Evolutionary conservation across 64 coral and sea anemone genomes (phyloP).

Genomic region (Montipora cactus): DNA sequence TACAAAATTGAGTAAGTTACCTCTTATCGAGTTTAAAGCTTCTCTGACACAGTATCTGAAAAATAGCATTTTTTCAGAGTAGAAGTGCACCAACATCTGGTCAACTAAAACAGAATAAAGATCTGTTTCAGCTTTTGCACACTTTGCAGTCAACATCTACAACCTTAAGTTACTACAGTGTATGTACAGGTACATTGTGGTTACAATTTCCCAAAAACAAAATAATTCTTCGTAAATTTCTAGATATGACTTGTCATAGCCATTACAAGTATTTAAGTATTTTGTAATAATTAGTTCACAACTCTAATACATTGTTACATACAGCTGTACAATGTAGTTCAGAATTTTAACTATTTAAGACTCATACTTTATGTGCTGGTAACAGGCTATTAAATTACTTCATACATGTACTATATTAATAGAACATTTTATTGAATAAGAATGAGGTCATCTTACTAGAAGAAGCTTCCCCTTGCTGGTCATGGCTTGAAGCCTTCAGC

Average conservation of each 20-base stretch:
- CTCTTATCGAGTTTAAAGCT: constrained; percentile 21
- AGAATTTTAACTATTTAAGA: too few relatives aligned
- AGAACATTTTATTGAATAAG: neutral
- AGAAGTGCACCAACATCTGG: constrained; percentile 62
- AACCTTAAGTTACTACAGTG: neutral
- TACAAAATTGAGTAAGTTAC: neutral
- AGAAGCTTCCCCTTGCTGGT: constrained; percentile 20
- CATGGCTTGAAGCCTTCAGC: constrained; percentile 44
- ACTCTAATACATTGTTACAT: too few relatives aligned
- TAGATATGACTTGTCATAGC: too few relatives aligned
- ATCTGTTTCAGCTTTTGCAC: neutral
- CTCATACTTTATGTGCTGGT: too few relatives aligned
- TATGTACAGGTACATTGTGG: neutral
- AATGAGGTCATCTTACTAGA: neutral
- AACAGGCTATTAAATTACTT: neutral
- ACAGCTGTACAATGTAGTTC: too few relatives aligned
- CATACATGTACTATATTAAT: neutral
- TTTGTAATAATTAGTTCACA: too few relatives aligned
- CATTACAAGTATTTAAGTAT: too few relatives aligned
- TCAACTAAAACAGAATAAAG: constrained; percentile 60
- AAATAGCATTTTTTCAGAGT: constrained; percentile 48
- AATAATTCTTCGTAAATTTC: too few relatives aligned
- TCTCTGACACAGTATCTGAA: constrained; percentile 37
- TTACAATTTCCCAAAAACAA: too few relatives aligned
- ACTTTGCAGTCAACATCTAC: too few relatives aligned